These are phyloP conservation scores for Microplitis demolitor DNA, from an alignment of 1,140 invertebrate genomes.

Conservation along the genomic window DNA sequence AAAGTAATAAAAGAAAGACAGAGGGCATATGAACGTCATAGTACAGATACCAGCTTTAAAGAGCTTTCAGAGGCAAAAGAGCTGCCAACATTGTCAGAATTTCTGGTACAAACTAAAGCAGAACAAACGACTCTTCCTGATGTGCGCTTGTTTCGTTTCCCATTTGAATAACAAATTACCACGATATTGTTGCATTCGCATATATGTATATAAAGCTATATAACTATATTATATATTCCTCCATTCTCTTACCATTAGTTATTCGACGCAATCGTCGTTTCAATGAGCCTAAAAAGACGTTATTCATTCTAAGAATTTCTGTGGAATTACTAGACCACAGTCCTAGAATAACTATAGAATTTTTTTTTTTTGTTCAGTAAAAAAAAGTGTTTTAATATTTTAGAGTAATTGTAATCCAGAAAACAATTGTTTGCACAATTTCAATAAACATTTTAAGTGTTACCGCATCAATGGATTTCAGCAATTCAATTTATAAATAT, in stretches of 20 bases:
- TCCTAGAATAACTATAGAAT: no score
- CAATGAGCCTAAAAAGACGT: neutral
- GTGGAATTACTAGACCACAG: neutral
- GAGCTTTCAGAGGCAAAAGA: slow-evolving; percentile 21
- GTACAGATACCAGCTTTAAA: slow-evolving; percentile 3
- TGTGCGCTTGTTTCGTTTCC: slow-evolving; percentile 7
- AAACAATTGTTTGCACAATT: neutral
- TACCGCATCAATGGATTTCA: slow-evolving; percentile 2
- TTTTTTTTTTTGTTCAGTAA: no score
- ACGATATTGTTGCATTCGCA: slow-evolving; percentile 3
- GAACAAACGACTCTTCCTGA: slow-evolving; percentile 17
- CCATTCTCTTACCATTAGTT: neutral
- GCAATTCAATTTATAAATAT: neutral
- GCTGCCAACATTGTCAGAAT: slow-evolving; percentile 5
- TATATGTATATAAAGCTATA: no score
- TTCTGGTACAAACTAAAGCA: slow-evolving; percentile 1
- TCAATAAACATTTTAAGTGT: slow-evolving; percentile 15
- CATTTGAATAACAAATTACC: slow-evolving; percentile 22
- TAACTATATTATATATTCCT: neutral
- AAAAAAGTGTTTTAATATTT: no score
- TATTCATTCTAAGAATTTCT: neutral
- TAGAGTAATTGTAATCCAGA: neutral
- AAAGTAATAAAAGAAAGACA: neutral
- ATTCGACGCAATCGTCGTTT: neutral
- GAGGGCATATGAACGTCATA: slow-evolving; percentile 13